phyloP scores from a whole-genome alignment of 2,888 invertebrate genomes.

The Galeopsomyia nigrocyanea region DNA sequence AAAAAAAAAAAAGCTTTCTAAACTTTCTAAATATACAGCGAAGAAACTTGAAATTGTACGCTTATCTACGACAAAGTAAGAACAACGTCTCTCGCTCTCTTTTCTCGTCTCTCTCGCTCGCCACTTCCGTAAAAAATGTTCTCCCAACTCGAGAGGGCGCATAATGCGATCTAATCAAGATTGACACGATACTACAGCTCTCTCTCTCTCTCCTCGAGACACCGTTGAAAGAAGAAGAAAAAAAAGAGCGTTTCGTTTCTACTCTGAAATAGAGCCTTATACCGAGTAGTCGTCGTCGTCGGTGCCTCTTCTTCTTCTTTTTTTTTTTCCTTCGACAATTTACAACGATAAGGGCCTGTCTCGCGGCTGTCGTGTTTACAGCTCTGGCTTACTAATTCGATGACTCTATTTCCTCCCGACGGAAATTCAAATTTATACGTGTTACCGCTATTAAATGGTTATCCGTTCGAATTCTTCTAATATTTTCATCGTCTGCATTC shows the following conservation, averaged over 20 bases:
- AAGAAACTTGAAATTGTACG: too few species aligned
- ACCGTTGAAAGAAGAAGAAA: too few species aligned
- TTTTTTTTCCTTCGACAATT: not conserved
- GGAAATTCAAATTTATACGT: not conserved
- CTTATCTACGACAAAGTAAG: too few species aligned
- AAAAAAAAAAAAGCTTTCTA: too few species aligned
- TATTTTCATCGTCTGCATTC: too few species aligned
- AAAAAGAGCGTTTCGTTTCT: constrained; percentile 9
- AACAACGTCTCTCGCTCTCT: not conserved
- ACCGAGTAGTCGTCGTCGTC: not conserved
- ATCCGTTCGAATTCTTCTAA: too few species aligned
- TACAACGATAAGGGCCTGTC: constrained; percentile 27
- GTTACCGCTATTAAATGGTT: too few species aligned
- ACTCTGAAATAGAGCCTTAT: not conserved
- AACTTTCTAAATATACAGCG: too few species aligned
- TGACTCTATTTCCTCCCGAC: not conserved
- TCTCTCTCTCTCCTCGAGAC: not conserved
- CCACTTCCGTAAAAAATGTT: constrained; percentile 3
- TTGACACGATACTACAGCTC: constrained; percentile 24
- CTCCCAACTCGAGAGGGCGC: not conserved
- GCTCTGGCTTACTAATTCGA: constrained; percentile 6
- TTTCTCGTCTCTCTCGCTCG: too few species aligned
- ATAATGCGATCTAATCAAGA: constrained; percentile 33
- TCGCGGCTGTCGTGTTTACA: constrained; percentile 29
- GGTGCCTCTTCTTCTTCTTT: constrained; percentile 18